phyloP scores from a whole-genome alignment of 2,888 invertebrate species.

The Andrena chrysosceles region DNA sequence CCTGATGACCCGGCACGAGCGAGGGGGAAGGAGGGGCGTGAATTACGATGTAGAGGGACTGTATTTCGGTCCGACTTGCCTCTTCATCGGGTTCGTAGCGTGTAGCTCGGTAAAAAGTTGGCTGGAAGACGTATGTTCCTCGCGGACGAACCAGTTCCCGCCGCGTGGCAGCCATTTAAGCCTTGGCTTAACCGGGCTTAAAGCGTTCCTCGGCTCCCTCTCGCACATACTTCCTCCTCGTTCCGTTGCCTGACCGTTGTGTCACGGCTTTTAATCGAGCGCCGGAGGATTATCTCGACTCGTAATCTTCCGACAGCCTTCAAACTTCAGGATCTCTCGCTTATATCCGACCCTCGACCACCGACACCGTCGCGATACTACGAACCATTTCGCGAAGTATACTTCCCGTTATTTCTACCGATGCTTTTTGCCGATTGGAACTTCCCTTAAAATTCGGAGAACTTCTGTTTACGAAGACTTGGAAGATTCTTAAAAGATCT shows the following conservation, averaged over 20 bases:
- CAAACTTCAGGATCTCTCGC: constrained; percentile 42
- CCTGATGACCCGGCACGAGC: background rate
- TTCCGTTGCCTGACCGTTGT: constrained; percentile 52
- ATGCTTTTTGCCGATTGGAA: background rate
- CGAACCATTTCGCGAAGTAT: background rate
- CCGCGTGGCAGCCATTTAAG: constrained; percentile 59
- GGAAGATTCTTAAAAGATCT: background rate
- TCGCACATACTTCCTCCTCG: constrained; percentile 57
- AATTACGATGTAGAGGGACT: background rate
- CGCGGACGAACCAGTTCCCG: constrained; percentile 47
- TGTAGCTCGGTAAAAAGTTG: constrained; percentile 30
- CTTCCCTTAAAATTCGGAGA: background rate
- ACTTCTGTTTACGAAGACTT: background rate
- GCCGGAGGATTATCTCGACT: constrained; percentile 61
- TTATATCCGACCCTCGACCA: constrained; percentile 29
- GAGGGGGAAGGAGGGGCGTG: background rate
- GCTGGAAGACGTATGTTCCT: constrained; percentile 22
- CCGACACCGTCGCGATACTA: background rate
- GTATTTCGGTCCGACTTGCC: constrained; percentile 24
- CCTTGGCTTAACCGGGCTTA: constrained; percentile 66
- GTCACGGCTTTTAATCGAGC: constrained; percentile 70
- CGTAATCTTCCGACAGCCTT: constrained; percentile 51
- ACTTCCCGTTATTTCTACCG: background rate
- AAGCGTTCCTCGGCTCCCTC: constrained; percentile 49
- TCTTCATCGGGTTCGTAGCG: constrained; percentile 24